Evolutionary conservation across 2,888 invertebrate species (phyloP), one percentile per base, ranked within the genome.

Genomic region (Polyommatus iphigenia): DNA sequence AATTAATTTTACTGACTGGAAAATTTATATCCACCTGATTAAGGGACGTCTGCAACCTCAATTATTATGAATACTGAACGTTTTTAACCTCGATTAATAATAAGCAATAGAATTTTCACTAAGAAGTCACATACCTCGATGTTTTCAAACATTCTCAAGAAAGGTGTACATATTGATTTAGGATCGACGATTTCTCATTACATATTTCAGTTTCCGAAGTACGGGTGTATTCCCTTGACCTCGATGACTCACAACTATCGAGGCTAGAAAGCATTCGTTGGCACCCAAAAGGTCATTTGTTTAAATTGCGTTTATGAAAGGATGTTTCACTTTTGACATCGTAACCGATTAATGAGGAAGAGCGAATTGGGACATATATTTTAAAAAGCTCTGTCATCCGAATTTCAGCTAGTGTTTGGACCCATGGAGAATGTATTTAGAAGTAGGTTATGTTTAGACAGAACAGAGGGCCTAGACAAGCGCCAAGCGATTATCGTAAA

Each of bases 281-380:
- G 79, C 78, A 79, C 79, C 81, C 81, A 80, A 84, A 85, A 86
- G 87, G 87, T 84, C 85, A 85, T 83, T 84, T 84, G 84, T 85
- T 84, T 83, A 86, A 88, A 89, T 88, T 86, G 79, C 84, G 85
- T 87, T 87, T 86, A 88, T 86, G 85, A 87, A 85, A 91, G 93
- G 93, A 93, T 89, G 91, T 89, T 84, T 84, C 84, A 80, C 87
- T 88, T 89, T 88, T 89, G 88, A 85, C 87, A 86, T 80, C 86
- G 83, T 86, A 83, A 85, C 85, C 83, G 81, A 85, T 87, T 94
- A 94, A 94, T 94, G 92, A 94, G 94, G 94, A 94, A 86, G 93
- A 90, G 85, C 84, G 88, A 93, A 93, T 93, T 92, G 87, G 79
- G 79, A 79, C 77, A 78, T 67, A 67, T n/a, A n/a, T n/a, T 78